A percentile compares a stretch with the other conserved stretches of the same genome.
Evolutionary conservation across 2,797 vertebrate species (phyloP).

Genomic region (Hydrophis major): DNA sequence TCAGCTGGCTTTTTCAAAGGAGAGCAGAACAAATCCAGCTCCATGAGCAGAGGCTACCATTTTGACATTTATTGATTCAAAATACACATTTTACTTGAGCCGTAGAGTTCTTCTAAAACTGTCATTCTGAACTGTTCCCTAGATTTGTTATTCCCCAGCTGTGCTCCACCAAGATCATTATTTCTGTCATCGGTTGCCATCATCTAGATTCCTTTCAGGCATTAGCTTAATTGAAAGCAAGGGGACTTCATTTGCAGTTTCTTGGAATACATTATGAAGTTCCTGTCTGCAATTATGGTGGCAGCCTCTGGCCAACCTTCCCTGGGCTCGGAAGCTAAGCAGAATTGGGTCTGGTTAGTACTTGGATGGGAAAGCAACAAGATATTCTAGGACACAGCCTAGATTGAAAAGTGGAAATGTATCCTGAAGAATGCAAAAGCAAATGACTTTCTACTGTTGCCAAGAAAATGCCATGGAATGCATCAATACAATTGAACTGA

Average conservation of each 20-base stretch:
- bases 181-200: background rate
- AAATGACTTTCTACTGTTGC: background rate
- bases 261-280: background rate
- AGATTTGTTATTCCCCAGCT: background rate
- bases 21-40: background rate
- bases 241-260: background rate
- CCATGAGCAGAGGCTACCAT: background rate
- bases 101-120: background rate
- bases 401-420: background rate
- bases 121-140: background rate
- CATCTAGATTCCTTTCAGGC: background rate
- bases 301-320: background rate
- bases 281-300: background rate
- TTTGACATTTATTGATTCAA: background rate
- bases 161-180: background rate
- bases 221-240: slow-evolving; percentile 6
- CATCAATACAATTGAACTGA: background rate
- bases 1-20: background rate
- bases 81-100: background rate
- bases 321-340: background rate
- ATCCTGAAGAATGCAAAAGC: background rate
- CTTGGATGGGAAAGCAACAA: background rate
- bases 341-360: background rate
- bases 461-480: background rate
- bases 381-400: background rate